Evolutionary conservation across 1,140 invertebrate genomes (phyloP).

Genomic region (Phymorhynchus buccinoides): DNA sequence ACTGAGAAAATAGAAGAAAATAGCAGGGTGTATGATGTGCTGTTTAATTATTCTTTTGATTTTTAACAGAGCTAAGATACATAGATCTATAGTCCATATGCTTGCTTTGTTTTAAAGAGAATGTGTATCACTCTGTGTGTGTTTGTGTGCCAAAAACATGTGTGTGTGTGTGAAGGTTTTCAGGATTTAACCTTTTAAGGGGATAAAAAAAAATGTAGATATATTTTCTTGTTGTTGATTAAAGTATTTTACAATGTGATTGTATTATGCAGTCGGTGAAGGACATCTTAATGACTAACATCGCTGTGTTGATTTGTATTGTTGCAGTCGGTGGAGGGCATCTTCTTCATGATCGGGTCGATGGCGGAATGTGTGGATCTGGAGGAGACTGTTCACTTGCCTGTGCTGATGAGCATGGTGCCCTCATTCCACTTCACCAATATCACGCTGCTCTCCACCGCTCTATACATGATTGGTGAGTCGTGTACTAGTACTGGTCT

Average conservation of each 20-base stretch:
- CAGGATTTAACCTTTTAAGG: too few relatives aligned
- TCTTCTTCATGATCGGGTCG: slow-evolving; percentile 86
- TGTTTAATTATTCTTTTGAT: too few relatives aligned
- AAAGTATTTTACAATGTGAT: too few relatives aligned
- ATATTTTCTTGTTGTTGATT: background rate
- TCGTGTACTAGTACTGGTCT: too few relatives aligned
- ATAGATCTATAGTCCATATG: too few relatives aligned
- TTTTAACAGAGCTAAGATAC: too few relatives aligned
- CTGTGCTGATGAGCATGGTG: slow-evolving; percentile 80
- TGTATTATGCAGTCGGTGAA: slow-evolving; percentile 82
- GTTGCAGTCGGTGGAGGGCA: slow-evolving; percentile 81
- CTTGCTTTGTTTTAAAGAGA: too few relatives aligned
- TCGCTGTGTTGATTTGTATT: background rate
- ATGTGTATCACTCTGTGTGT: too few relatives aligned
- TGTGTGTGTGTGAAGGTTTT: too few relatives aligned
- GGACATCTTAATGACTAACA: slow-evolving; percentile 84
- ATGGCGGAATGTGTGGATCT: slow-evolving; percentile 83
- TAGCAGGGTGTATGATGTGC: too few relatives aligned
- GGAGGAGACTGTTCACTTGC: slow-evolving; percentile 79
- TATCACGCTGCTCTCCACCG: slow-evolving; percentile 80
- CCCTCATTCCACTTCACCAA: slow-evolving; percentile 78
- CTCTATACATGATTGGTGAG: slow-evolving; percentile 82
- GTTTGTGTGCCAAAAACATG: too few relatives aligned
- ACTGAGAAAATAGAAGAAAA: background rate
- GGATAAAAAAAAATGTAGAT: background rate